Conservation (phyloP, 1,140 invertebrate genomes). For the Camponotus vicinus region DNA sequence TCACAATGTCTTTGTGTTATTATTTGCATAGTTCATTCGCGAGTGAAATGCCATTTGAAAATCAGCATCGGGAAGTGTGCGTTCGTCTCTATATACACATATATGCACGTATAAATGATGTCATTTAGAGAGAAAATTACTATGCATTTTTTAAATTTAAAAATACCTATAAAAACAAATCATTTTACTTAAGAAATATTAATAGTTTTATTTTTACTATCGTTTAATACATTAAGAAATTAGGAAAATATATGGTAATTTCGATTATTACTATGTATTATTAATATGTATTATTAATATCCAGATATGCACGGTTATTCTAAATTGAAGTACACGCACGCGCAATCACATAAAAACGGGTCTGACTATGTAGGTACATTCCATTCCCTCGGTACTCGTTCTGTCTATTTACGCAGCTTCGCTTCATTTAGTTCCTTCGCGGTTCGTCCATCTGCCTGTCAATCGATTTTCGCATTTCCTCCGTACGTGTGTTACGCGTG, state of each 20-base stretch:
- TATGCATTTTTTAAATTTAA: background rate
- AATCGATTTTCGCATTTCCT: constrained; percentile 58
- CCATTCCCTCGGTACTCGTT: constrained; percentile 61
- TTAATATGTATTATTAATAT: too few relatives aligned
- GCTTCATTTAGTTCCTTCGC: constrained; percentile 74
- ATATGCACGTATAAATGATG: constrained; percentile 11
- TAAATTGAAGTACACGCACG: constrained; percentile 54
- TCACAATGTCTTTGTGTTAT: constrained; percentile 30
- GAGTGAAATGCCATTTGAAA: constrained; percentile 68
- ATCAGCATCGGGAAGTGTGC: constrained; percentile 68
- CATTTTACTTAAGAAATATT: background rate
- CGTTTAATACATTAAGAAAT: background rate
- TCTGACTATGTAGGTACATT: constrained; percentile 50
- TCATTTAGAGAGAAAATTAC: background rate
- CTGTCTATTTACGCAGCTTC: constrained; percentile 70
- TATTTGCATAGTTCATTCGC: constrained; percentile 68
- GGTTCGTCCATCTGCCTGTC: constrained; percentile 58
- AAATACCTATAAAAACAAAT: background rate
- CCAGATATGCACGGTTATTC: too few relatives aligned
- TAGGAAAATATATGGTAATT: background rate
- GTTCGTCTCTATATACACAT: background rate
- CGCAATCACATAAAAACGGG: constrained; percentile 41
- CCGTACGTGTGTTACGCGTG: background rate
- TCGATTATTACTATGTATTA: too few relatives aligned
- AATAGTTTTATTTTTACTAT: constrained; percentile 1